Conservation (phyloP, 2,888 invertebrate species). For the Branchellion lobata region DNA sequence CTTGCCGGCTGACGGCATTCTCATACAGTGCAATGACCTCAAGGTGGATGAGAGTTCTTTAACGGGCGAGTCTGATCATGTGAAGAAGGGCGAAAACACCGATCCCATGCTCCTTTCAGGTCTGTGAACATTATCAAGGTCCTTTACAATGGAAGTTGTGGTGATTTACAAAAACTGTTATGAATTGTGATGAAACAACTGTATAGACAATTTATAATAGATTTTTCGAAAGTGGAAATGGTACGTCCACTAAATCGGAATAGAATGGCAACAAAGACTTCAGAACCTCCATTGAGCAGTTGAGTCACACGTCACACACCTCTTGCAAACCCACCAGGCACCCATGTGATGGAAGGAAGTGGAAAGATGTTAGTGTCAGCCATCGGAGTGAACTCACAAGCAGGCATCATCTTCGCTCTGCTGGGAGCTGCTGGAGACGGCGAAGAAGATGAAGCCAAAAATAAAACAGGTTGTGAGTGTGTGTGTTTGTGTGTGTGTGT, state of each 20-base stretch:
- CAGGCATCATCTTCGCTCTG: slow-evolving; percentile 97
- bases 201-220: too few species aligned
- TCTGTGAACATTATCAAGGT: too few species aligned
- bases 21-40: slow-evolving; percentile 97
- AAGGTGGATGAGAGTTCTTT: slow-evolving; percentile 98
- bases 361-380: slow-evolving; percentile 98
- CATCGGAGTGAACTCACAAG: slow-evolving; percentile 96
- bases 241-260: too few species aligned
- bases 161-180: too few species aligned
- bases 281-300: too few species aligned
- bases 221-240: too few species aligned
- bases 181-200: too few species aligned
- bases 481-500: too few species aligned
- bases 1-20: slow-evolving; percentile 93
- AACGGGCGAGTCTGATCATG: slow-evolving; percentile 99
- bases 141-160: too few species aligned
- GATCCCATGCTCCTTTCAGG: slow-evolving; percentile 97
- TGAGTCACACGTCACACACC: too few species aligned
- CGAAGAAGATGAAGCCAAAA: slow-evolving; percentile 31
- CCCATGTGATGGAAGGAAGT: slow-evolving; percentile 99
- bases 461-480: slow-evolving; percentile 14
- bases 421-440: slow-evolving; percentile 73
- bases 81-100: slow-evolving; percentile 87
- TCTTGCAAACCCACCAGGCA: slow-evolving; percentile 68
- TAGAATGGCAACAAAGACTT: too few species aligned